Conservation (phyloP, 1,140 invertebrate genomes). For the Diorhabda sublineata region DNA sequence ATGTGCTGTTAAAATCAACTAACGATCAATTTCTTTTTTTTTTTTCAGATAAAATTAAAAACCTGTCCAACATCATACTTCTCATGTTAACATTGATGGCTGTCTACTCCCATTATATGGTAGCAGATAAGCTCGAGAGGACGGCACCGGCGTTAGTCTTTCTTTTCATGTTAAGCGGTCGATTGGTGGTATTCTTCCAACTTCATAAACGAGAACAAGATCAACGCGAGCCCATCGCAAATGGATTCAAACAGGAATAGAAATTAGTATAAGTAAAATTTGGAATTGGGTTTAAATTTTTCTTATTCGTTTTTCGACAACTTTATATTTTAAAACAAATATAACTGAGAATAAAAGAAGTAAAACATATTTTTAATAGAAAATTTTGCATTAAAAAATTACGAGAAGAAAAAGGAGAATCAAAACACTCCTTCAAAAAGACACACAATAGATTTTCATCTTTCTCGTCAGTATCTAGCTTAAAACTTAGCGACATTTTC, state of each 20-base stretch:
- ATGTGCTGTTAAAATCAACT: neutral
- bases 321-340: no score
- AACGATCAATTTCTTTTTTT: constrained; percentile 21
- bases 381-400: no score
- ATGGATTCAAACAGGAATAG: constrained; percentile 63
- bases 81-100: constrained; percentile 80
- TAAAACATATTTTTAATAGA: no score
- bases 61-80: constrained; percentile 78
- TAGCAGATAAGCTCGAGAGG: constrained; percentile 88
- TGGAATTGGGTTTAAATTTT: no score
- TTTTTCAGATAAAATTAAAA: constrained; percentile 80
- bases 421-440: no score
- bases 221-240: constrained; percentile 52
- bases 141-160: constrained; percentile 91
- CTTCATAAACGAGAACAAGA: constrained; percentile 55
- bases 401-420: no score
- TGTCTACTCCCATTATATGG: constrained; percentile 88
- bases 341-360: no score
- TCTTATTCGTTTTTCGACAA: no score
- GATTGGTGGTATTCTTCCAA: constrained; percentile 72
- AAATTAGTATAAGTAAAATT: constrained; percentile 1
- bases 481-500: no score
- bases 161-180: constrained; percentile 90
- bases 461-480: no score
- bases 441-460: no score